Conservation (phyloP, 2,113 vertebrate species). For the Gymnobelideus leadbeateri region DNA sequence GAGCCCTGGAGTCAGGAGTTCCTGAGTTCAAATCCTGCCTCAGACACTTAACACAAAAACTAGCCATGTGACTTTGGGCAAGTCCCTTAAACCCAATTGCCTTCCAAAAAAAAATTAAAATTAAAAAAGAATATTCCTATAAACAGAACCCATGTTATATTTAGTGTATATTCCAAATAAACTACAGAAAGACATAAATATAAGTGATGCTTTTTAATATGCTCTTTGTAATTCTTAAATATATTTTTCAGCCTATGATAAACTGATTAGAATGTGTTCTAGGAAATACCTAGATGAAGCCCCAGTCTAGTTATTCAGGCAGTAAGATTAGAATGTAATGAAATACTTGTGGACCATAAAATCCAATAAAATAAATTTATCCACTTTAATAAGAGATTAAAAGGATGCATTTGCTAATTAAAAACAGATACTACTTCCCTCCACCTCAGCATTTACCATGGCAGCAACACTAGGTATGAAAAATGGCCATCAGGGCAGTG, state of each 20-base stretch:
- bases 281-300: not conserved
- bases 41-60: too few species aligned
- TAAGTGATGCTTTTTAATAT: not conserved
- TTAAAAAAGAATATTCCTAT: conserved; percentile 7
- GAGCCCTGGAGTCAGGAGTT: too few species aligned
- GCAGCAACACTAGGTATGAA: not conserved
- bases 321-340: not conserved
- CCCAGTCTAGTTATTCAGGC: not conserved
- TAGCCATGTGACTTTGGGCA: too few species aligned
- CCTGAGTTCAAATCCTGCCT: too few species aligned
- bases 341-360: not conserved
- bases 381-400: not conserved
- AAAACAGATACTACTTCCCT: not conserved
- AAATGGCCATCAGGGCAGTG: not conserved
- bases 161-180: not conserved
- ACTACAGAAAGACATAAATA: not conserved
- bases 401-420: not conserved
- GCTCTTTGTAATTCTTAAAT: not conserved
- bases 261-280: not conserved
- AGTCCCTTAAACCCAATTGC: too few species aligned
- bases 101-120: too few species aligned
- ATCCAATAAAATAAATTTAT: not conserved
- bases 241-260: not conserved
- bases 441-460: not conserved
- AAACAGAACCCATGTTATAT: not conserved